A percentile compares a stretch with the other conserved stretches of the same genome.
These are phyloP conservation scores for Peromyscus eremicus DNA, from an alignment of 2,797 vertebrate genomes.

Conservation along the genomic window DNA sequence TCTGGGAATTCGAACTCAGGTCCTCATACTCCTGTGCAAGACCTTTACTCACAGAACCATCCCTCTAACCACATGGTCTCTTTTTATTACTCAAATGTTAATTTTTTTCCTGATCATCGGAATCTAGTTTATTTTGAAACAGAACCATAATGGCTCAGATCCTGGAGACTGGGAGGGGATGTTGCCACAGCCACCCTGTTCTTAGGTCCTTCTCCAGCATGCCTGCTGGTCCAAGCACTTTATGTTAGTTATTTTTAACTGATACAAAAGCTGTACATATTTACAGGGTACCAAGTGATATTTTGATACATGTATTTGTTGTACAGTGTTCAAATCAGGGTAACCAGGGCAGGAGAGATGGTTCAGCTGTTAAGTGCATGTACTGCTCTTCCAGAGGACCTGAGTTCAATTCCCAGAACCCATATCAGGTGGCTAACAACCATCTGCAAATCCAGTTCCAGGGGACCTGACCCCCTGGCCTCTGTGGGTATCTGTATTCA, in stretches of 20 bases:
- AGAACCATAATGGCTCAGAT: slow-evolving; percentile 75
- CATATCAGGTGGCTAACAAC: not conserved
- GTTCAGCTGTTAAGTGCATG: not conserved
- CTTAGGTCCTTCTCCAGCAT: slow-evolving; percentile 61
- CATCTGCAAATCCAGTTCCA: not conserved
- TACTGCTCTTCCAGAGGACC: not conserved
- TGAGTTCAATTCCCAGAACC: not conserved
- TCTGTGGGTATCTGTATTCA: not conserved
- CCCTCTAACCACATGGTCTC: not conserved
- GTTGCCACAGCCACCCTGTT: slow-evolving; percentile 72
- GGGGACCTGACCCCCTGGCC: too few species aligned
- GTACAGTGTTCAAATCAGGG: not conserved
- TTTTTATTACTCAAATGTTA: not conserved
- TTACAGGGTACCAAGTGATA: not conserved
- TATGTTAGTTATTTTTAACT: not conserved
- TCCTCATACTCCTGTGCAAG: not conserved
- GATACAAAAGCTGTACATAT: not conserved
- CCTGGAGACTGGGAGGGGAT: slow-evolving; percentile 63
- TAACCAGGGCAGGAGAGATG: not conserved
- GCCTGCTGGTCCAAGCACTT: slow-evolving; percentile 67
- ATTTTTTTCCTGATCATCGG: slow-evolving; percentile 75
- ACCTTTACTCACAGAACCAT: not conserved
- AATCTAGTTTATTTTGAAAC: slow-evolving; percentile 84
- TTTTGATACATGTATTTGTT: not conserved
- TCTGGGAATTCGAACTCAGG: not conserved